Conservation (phyloP, 2,113 vertebrate genomes). For the Bubo blakistoni region DNA sequence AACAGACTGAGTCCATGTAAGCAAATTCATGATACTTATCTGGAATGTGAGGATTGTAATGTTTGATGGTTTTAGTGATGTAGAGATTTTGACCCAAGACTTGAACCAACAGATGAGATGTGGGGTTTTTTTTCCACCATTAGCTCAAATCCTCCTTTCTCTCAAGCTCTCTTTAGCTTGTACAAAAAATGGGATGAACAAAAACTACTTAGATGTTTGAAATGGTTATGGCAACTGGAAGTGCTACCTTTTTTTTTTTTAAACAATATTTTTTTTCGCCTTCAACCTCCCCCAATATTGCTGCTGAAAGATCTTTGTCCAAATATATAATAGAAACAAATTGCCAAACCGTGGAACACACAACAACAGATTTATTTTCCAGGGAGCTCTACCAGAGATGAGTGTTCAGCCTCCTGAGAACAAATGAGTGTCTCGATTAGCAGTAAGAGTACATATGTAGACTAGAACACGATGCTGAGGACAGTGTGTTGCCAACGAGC, state of each 20-base stretch:
- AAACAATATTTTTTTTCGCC: not conserved
- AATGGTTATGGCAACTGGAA: not conserved
- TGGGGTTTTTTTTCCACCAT: rapidly evolving
- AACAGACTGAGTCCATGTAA: not conserved
- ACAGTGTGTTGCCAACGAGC: not conserved
- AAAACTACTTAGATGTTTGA: not conserved
- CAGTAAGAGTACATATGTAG: not conserved
- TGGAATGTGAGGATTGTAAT: not conserved
- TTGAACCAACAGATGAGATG: not conserved
- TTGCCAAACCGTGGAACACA: rapidly evolving
- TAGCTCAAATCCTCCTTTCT: not conserved
- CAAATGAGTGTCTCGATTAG: not conserved
- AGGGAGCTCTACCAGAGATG: not conserved
- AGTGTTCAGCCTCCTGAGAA: not conserved
- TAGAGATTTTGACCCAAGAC: not conserved
- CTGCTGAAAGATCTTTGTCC: not conserved
- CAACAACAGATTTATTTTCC: not conserved
- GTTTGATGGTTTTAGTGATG: not conserved
- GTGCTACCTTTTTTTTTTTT: not conserved
- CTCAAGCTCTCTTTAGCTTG: not conserved
- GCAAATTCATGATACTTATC: not conserved
- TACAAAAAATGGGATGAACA: not conserved
- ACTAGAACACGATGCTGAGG: not conserved
- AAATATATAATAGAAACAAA: not conserved
- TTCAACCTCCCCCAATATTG: rapidly evolving